Conservation (phyloP, 2,113 vertebrate species). For the Arizona elegans region DNA sequence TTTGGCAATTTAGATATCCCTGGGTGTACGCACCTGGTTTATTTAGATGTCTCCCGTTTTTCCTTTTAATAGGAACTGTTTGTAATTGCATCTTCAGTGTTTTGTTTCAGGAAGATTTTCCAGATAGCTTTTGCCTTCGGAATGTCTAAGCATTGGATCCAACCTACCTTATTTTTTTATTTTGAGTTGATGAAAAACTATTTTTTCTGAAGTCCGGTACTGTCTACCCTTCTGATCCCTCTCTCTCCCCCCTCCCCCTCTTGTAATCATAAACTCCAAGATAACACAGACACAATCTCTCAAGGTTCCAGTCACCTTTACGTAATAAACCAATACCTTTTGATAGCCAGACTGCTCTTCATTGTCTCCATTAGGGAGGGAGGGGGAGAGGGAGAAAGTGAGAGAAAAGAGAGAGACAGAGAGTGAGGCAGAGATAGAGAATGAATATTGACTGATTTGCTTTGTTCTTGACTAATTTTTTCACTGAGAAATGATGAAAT, state of each 20-base stretch:
- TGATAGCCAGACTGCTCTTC: neutral
- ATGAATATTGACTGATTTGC: neutral
- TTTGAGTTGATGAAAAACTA: neutral
- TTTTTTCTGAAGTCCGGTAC: neutral
- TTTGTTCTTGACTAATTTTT: neutral
- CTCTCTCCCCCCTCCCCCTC: neutral
- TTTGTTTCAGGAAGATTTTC: neutral
- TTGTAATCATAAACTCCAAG: neutral
- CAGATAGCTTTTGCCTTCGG: neutral
- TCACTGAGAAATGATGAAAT: neutral
- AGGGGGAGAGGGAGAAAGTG: neutral
- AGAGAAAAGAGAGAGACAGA: no score
- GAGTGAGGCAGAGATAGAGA: no score
- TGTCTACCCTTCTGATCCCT: neutral
- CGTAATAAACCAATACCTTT: neutral
- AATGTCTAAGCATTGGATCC: neutral
- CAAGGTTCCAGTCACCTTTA: neutral
- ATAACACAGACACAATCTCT: neutral
- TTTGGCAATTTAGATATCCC: neutral
- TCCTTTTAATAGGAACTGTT: neutral
- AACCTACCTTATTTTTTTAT: neutral
- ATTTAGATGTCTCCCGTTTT: neutral
- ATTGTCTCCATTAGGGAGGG: neutral
- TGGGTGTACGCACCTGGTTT: neutral
- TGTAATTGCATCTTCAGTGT: neutral